These are phyloP conservation scores for Ormyrus pomaceus DNA, from an alignment of 2,888 invertebrate species.

Conservation along the genomic window DNA sequence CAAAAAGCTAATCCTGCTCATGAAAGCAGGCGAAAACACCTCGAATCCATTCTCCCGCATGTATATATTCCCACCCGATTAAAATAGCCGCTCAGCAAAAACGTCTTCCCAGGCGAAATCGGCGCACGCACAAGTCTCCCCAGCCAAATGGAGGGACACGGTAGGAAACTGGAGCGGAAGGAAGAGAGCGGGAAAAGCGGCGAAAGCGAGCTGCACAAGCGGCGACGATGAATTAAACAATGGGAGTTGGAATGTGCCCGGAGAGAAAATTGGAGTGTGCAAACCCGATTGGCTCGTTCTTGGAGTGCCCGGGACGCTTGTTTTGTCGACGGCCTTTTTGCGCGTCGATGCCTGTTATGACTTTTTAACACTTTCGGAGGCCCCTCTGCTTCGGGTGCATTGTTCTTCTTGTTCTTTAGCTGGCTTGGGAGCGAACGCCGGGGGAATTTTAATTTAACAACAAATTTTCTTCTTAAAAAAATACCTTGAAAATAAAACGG, in stretches of 20 bases:
- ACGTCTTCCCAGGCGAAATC: not conserved
- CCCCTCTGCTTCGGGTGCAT: not conserved
- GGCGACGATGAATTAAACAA: not conserved
- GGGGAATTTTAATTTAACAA: too few species aligned
- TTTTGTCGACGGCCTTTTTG: not conserved
- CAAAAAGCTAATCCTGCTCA: not conserved
- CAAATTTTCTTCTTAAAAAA: too few species aligned
- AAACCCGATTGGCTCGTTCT: not conserved
- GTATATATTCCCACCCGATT: not conserved
- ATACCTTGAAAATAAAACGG: too few species aligned
- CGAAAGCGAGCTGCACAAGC: not conserved
- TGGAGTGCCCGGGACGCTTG: not conserved
- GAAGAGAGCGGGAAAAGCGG: not conserved
- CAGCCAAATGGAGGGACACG: not conserved
- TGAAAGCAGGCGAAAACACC: not conserved
- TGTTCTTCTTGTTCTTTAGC: not conserved
- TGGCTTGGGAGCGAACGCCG: not conserved
- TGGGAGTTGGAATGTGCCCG: too few species aligned
- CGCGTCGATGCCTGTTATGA: too few species aligned
- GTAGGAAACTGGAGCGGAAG: too few species aligned
- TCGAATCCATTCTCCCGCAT: not conserved
- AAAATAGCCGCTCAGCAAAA: not conserved
- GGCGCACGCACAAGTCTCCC: not conserved
- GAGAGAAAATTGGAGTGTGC: conserved; percentile 6
- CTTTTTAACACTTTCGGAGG: too few species aligned